Percentiles rank a stretch among this genome's conserved stretches.
These are phyloP conservation scores for Protobothrops flavoviridis DNA, from an alignment of 2,113 vertebrate species.

Conservation along the genomic window DNA sequence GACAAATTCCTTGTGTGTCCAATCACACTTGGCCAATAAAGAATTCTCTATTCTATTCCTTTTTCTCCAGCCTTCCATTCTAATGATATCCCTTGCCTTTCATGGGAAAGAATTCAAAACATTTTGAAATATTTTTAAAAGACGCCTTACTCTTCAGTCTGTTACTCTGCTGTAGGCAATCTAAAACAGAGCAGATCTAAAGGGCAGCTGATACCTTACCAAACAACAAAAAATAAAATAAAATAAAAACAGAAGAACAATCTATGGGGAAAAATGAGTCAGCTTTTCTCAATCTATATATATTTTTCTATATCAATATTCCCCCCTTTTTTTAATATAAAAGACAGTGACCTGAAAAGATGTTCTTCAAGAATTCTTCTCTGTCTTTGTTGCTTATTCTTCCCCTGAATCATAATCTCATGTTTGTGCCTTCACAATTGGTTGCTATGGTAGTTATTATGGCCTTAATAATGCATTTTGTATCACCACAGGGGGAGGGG, in stretches of 20 bases:
- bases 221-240: background rate
- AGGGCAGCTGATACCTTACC: slow-evolving; percentile 1
- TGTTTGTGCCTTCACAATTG: slow-evolving; percentile 25
- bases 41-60: background rate
- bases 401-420: slow-evolving; percentile 21
- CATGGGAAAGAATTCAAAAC: background rate
- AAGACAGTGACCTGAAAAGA: slow-evolving; percentile 13
- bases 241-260: slow-evolving; percentile 4
- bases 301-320: slow-evolving; percentile 1
- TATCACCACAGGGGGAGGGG: background rate
- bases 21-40: background rate
- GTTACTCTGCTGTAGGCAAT: slow-evolving; percentile 13
- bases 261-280: slow-evolving; percentile 17
- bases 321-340: slow-evolving; percentile 23
- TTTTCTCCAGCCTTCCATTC: background rate
- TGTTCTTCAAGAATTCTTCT: slow-evolving; percentile 27
- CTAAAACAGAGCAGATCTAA: slow-evolving; percentile 12
- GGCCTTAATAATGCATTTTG: slow-evolving; percentile 15
- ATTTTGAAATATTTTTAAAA: slow-evolving; percentile 6
- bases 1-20: background rate
- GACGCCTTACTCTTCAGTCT: background rate
- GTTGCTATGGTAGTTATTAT: slow-evolving; percentile 38
- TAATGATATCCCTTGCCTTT: background rate
- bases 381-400: slow-evolving; percentile 23
- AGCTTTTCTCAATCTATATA: background rate